Evolutionary conservation across 2,797 vertebrate species (phyloP), one percentile per base, ranked within the genome.

Genomic region (Cyclura pinguis): DNA sequence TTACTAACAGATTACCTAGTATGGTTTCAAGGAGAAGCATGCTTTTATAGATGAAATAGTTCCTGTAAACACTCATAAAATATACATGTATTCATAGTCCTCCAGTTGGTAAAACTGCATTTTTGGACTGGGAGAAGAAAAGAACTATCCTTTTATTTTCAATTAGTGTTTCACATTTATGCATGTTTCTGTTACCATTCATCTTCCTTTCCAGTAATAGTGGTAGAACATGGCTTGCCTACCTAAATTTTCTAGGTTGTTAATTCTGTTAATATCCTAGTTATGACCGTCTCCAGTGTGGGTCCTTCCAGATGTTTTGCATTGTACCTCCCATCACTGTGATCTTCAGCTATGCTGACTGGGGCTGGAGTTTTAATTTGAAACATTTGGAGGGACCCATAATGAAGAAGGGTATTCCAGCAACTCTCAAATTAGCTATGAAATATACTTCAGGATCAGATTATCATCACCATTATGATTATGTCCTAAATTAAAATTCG

Each of bases 1-100:
- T 82, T 77, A 83, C 16, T n/a, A 38, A n/a, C 4, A 32, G 29
- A 5, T 84, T 69, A 84, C 73, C 80, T 84, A 35, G 72, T 69
- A 57, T 80, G 69, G 27, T 55, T 67, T 77, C 80, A 42, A 4
- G n/a, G 73, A 90, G 77, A 78, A 78, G 24, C 35, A 90, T 42
- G 27, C 24, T 67, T 84, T 91, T 88, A 91, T 72, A 88, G 7
- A 18, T 69, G 62, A 57, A 55, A n/a, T 86, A 35, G 55, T 64
- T 83, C 38, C 29, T 59, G 55, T 76, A 90, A 90, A 81, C 24
- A 55, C 35, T 35, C 29, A 74, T 81, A 86, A 87, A 81, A 73
- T 73, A 80, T 89, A 24, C 1, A n/a, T 57, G 69, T 59, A 38
- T 20, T 86, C n/a, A 27, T 86, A 59, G 22, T 72, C 22, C 57